A percentile compares a stretch with the other conserved stretches of the same genome.
phyloP scores from a whole-genome alignment of 2,797 vertebrate genomes.

The Cryptoprocta ferox region DNA sequence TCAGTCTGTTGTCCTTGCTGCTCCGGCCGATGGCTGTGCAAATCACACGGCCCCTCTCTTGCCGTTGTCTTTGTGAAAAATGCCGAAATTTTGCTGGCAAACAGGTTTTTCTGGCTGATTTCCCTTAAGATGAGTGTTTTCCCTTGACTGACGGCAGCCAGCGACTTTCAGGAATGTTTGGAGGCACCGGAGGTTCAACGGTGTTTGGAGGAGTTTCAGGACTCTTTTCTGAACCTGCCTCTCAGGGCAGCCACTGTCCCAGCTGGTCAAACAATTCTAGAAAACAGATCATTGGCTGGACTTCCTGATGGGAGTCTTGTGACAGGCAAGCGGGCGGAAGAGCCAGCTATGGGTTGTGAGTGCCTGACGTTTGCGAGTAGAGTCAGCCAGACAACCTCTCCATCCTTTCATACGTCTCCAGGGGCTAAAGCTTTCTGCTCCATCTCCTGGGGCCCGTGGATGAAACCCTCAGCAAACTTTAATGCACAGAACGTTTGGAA shows the following conservation, averaged over 20 bases:
- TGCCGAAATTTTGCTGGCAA: conserved; percentile 42
- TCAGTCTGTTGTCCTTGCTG: neutral
- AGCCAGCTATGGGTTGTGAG: neutral
- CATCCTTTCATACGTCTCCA: neutral
- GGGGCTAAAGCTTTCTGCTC: neutral
- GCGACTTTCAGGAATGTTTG: conserved; percentile 61
- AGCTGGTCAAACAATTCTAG: neutral
- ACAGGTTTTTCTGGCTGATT: conserved; percentile 79
- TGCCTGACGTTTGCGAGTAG: neutral
- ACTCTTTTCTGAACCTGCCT: neutral
- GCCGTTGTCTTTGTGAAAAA: conserved; percentile 37
- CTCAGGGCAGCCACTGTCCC: too few species aligned
- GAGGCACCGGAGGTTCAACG: neutral
- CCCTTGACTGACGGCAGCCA: conserved; percentile 44
- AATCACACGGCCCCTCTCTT: neutral
- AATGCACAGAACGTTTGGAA: neutral
- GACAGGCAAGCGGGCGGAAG: neutral
- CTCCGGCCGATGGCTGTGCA: neutral
- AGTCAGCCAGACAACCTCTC: neutral
- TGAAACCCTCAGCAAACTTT: neutral
- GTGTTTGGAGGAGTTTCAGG: neutral
- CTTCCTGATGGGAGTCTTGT: neutral
- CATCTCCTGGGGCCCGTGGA: neutral
- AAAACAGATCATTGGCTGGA: neutral
- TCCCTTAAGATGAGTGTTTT: conserved; percentile 59